Evolutionary conservation across 1,140 invertebrate genomes (phyloP).

Genomic region (Arion vulgaris): DNA sequence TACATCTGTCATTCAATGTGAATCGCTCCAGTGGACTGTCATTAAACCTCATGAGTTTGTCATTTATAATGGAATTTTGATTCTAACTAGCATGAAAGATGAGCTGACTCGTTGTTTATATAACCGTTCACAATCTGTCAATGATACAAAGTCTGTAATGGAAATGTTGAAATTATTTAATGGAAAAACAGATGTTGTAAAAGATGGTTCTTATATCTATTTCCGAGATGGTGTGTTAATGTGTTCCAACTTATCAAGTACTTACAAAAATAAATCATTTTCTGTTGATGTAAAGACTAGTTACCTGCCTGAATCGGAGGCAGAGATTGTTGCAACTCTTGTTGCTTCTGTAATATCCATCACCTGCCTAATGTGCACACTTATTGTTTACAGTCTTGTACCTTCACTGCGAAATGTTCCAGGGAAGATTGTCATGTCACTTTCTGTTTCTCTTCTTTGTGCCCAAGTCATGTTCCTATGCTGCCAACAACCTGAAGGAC

Average conservation of each 20-base stretch:
- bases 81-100: background rate
- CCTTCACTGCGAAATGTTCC: conserved; percentile 73
- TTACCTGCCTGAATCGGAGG: background rate
- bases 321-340: background rate
- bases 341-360: conserved; percentile 10
- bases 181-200: background rate
- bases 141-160: background rate
- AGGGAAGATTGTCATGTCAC: conserved; percentile 73
- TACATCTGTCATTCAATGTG: background rate
- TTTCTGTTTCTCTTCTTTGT: conserved; percentile 70
- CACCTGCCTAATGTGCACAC: conserved; percentile 37
- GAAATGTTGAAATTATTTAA: background rate
- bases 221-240: background rate
- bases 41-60: background rate
- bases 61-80: background rate
- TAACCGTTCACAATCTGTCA: background rate
- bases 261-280: background rate
- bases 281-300: no score
- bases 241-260: background rate
- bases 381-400: conserved; percentile 69
- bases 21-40: background rate
- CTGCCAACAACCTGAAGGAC: conserved; percentile 37
- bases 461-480: conserved; percentile 70
- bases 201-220: background rate
- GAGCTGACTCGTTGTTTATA: background rate